A percentile compares a stretch with the other conserved stretches of the same genome.
phyloP scores from a whole-genome alignment of 2,888 invertebrate genomes.

The Phortica okadai region DNA sequence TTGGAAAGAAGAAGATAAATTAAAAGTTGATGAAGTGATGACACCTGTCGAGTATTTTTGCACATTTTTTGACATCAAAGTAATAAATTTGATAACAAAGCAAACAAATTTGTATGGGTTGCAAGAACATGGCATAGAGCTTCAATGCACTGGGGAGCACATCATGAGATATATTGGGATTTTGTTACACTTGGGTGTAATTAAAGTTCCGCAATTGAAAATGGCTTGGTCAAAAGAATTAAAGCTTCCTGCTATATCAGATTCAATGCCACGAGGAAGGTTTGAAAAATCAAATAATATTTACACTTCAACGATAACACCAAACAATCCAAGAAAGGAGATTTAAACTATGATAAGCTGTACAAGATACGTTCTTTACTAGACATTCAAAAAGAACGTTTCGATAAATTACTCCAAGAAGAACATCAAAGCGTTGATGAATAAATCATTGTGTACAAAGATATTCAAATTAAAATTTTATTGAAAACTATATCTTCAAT shows the following conservation, averaged over 20 bases:
- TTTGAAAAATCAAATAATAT: neutral
- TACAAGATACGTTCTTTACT: slow-evolving; percentile 30
- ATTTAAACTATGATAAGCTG: neutral
- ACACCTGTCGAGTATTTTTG: neutral
- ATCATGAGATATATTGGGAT: slow-evolving; percentile 26
- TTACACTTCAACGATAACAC: neutral
- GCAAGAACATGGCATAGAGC: neutral
- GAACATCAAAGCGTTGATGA: slow-evolving; percentile 51
- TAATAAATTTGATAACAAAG: too few species aligned
- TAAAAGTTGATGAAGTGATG: neutral
- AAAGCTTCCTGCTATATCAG: slow-evolving; percentile 36
- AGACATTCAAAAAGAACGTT: slow-evolving; percentile 39
- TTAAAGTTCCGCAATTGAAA: slow-evolving; percentile 44
- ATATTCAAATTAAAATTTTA: slow-evolving; percentile 3
- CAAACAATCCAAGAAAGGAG: neutral
- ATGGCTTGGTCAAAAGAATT: slow-evolving; percentile 39
- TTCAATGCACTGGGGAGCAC: neutral
- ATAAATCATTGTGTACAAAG: slow-evolving; percentile 46
- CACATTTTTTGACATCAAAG: too few species aligned
- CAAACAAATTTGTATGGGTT: too few species aligned
- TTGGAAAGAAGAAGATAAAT: neutral
- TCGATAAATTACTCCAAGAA: slow-evolving; percentile 41
- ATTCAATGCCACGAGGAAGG: slow-evolving; percentile 18
- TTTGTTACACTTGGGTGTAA: slow-evolving; percentile 35
- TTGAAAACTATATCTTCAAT: too few species aligned